phyloP scores from a whole-genome alignment of 1,140 invertebrate genomes.

The Rhagoletis zephyria region DNA sequence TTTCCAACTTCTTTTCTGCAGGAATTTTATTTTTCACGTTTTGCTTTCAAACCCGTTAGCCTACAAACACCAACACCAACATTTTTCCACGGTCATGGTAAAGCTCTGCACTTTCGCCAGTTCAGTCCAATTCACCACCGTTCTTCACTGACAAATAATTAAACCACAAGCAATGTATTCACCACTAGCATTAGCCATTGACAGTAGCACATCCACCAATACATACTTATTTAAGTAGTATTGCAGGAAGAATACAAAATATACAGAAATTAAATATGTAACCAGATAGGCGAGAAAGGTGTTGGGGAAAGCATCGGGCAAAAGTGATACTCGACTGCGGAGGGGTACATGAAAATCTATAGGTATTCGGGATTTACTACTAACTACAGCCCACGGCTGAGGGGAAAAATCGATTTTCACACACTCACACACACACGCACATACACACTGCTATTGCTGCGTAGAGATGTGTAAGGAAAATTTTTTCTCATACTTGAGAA shows the following conservation, averaged over 20 bases:
- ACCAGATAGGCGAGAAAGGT: background rate
- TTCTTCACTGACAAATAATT: background rate
- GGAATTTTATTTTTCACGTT: background rate
- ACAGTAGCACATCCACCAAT: constrained; percentile 14
- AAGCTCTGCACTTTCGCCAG: constrained; percentile 9
- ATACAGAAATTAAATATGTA: constrained; percentile 48
- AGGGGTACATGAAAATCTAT: constrained; percentile 32
- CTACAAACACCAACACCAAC: constrained; percentile 37
- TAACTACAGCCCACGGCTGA: constrained; percentile 28
- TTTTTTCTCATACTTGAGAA: background rate
- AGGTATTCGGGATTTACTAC: constrained; percentile 12
- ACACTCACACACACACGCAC: constrained; percentile 4
- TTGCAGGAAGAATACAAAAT: constrained; percentile 38
- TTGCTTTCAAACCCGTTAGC: background rate
- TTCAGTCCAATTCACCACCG: background rate
- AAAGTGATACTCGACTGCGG: constrained; percentile 28
- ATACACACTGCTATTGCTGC: constrained; percentile 16
- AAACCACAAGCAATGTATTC: background rate
- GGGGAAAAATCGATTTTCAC: constrained; percentile 44
- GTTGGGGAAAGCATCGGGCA: background rate
- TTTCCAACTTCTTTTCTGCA: background rate
- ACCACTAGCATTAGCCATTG: constrained; percentile 5
- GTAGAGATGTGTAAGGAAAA: constrained; percentile 11
- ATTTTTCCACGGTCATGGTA: background rate
- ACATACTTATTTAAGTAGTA: background rate